These are phyloP conservation scores for Clepsis dumicolana DNA, from an alignment of 2,888 invertebrate genomes.

Conservation along the genomic window DNA sequence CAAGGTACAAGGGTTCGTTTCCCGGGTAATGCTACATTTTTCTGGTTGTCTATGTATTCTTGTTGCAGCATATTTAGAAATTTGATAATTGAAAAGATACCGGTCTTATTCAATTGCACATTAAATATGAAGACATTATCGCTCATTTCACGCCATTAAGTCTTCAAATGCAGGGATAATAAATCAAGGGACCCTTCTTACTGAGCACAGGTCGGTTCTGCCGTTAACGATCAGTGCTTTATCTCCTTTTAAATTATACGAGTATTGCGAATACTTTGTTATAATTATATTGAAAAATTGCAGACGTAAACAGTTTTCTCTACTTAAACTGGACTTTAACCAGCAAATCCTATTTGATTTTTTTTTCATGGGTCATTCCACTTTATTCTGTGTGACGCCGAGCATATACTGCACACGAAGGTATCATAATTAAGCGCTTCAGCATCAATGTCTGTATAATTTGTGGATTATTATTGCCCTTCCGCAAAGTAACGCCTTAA, in stretches of 20 bases:
- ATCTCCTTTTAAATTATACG: constrained; percentile 30
- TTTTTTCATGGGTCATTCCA: neutral
- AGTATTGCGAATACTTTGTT: constrained; percentile 23
- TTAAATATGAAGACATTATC: constrained; percentile 42
- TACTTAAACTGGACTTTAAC: neutral
- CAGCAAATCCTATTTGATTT: neutral
- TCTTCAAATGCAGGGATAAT: constrained; percentile 62
- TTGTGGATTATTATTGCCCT: no score
- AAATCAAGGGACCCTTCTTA: constrained; percentile 59
- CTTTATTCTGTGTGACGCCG: neutral
- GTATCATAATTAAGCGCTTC: no score
- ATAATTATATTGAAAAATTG: no score
- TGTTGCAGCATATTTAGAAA: no score
- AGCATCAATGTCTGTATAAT: no score
- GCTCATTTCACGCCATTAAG: constrained; percentile 70
- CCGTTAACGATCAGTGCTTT: constrained; percentile 19
- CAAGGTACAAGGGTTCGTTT: no score
- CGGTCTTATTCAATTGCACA: neutral
- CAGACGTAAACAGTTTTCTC: no score
- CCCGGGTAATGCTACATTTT: no score
- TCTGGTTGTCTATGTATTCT: no score
- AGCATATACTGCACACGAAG: no score
- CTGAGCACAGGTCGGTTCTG: constrained; percentile 47
- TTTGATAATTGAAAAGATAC: neutral
- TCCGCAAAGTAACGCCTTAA: no score